phyloP scores from a whole-genome alignment of 2,113 vertebrate species.

The Sprattus sprattus region DNA sequence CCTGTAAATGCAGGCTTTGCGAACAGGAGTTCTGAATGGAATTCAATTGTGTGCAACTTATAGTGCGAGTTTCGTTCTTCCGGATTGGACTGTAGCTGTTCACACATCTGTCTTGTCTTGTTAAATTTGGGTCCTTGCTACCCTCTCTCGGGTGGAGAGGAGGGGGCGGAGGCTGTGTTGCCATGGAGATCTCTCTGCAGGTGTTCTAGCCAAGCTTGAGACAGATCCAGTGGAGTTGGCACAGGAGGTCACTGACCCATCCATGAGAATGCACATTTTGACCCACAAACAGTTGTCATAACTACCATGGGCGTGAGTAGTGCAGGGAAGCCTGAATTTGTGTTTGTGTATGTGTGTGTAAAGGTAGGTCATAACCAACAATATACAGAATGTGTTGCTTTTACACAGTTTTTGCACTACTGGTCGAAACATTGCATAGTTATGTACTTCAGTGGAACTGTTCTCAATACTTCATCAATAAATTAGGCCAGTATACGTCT shows the following conservation, averaged over 20 bases:
- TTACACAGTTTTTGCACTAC: too few relatives aligned
- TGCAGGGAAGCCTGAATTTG: background rate
- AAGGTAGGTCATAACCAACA: too few relatives aligned
- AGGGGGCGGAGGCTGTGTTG: background rate
- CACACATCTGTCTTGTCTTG: background rate
- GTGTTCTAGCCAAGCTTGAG: background rate
- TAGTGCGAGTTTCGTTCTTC: background rate
- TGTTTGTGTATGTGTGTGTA: too few relatives aligned
- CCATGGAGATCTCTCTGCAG: conserved; percentile 1
- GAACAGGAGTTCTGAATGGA: background rate
- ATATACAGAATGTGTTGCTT: too few relatives aligned
- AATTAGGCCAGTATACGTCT: background rate
- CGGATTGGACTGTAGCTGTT: background rate
- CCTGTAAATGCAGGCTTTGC: background rate
- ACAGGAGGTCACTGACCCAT: background rate
- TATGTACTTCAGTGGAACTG: background rate
- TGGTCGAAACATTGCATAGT: too few relatives aligned
- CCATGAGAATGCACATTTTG: background rate
- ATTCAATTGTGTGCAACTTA: background rate
- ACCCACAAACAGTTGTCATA: conserved; percentile 2
- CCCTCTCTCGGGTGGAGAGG: background rate
- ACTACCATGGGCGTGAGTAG: background rate
- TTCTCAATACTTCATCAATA: background rate
- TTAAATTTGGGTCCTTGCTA: background rate
- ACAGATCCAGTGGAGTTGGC: background rate